Evolutionary conservation across 2,888 invertebrate genomes (phyloP), one percentile per base, ranked within the genome.

Genomic region (Plagodis dolabraria): DNA sequence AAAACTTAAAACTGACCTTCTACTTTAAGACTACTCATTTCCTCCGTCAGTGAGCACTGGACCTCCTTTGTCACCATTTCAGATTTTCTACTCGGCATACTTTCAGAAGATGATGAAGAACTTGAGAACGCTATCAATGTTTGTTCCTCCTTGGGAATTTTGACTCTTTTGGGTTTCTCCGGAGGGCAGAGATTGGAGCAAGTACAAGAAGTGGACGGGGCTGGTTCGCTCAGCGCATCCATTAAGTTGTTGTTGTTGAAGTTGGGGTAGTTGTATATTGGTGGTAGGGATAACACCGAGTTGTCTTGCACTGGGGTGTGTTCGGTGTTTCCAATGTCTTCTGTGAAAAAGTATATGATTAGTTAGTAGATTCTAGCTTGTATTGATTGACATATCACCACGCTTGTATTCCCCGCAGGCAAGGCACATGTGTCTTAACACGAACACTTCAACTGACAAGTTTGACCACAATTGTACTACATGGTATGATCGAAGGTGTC

Each of bases 71-170:
- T 68, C 7, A 52, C 63, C 45, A 68, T 55, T 10, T 69, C 73
- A 43, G 44, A 71, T 35, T 72, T 79, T 0, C 36, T 53, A 10
- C 70, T 65, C 6, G 74, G 76, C 8, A 89, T 75, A 63, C 87
- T 89, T 51, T 89, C 90, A 0, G 84, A 79, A 0, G 89, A 89
- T 0, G 53, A 38, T 5, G 89, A 87, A 0, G 79, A 58, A 60
- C 86, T 89, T 0, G 91, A 91, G 69, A 91, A 90, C 0, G 75
- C 72, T 53, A 91, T 92, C 7, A 91, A 11, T 34, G 55, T 52
- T 44, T 87, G 85, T 0, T 87, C 82, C 11, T 76, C 69, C 57
- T 81, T 86, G 0, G 80, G 74, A 2, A 75, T 64, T 58, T 79
- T 84, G 0, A 63, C 68, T 22, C 69, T 67, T 5, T 71, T 72